A percentile compares a stretch with the other conserved stretches of the same genome.
These are phyloP conservation scores for Octonoba sinensis DNA, from an alignment of 2,888 invertebrate genomes.

Conservation along the genomic window DNA sequence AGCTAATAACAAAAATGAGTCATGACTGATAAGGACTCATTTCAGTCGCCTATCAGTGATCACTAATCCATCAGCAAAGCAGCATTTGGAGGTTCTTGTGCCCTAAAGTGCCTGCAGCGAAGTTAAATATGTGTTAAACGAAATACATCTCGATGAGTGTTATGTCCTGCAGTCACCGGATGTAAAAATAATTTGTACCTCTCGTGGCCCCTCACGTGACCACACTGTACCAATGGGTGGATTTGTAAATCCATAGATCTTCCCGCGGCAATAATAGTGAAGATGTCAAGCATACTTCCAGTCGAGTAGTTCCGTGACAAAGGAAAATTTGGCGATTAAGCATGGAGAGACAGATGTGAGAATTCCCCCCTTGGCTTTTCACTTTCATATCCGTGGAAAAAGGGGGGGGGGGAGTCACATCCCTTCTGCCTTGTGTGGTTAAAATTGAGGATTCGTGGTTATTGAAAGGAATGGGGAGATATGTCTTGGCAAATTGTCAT, in stretches of 20 bases:
- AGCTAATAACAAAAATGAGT: too few species aligned
- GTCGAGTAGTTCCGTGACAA: slow-evolving; percentile 47
- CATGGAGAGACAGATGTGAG: slow-evolving; percentile 53
- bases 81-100: background rate
- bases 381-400: slow-evolving; percentile 2
- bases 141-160: slow-evolving; percentile 8
- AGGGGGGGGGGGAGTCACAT: background rate
- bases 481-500: too few species aligned
- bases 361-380: slow-evolving; percentile 9
- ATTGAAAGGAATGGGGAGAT: too few species aligned
- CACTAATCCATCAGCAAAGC: too few species aligned
- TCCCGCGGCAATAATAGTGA: slow-evolving; percentile 32
- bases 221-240: slow-evolving; percentile 52
- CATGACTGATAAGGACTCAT: too few species aligned
- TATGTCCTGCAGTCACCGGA: slow-evolving; percentile 31
- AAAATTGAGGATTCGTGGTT: too few species aligned
- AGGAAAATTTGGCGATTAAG: slow-evolving; percentile 59
- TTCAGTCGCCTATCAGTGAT: too few species aligned
- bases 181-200: slow-evolving; percentile 60
- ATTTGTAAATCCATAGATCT: slow-evolving; percentile 62
- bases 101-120: background rate
- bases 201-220: slow-evolving; percentile 47
- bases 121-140: background rate
- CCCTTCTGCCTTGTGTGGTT: too few species aligned
- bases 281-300: slow-evolving; percentile 59